phyloP scores from a whole-genome alignment of 2,113 vertebrate genomes.

The Macaca mulatta region DNA sequence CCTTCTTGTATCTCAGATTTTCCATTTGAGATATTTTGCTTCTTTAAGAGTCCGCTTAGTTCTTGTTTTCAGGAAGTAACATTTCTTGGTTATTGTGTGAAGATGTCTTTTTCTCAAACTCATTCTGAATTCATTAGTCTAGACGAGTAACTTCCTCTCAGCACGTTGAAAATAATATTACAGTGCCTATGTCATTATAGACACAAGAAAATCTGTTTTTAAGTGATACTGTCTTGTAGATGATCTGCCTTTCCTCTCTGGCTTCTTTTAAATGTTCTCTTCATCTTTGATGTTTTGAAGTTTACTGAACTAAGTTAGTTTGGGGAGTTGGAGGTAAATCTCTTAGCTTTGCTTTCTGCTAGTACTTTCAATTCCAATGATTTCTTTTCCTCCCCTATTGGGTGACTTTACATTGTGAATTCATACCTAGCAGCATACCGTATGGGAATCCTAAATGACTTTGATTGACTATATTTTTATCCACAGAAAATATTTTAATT shows the following conservation, averaged over 20 bases:
- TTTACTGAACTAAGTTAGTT: neutral
- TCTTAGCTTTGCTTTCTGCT: neutral
- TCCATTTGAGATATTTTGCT: neutral
- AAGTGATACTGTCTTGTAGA: neutral
- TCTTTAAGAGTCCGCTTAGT: neutral
- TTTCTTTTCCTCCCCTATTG: neutral
- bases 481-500: constrained; percentile 12
- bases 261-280: neutral
- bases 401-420: neutral
- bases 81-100: neutral
- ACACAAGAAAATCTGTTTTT: neutral
- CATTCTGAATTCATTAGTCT: neutral
- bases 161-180: neutral
- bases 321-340: neutral
- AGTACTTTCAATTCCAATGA: neutral
- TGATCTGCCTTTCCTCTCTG: neutral
- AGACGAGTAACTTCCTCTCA: neutral
- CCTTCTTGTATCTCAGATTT: neutral
- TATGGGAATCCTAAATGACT: neutral
- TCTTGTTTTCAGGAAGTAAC: neutral
- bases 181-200: neutral
- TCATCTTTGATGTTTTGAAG: neutral
- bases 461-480: neutral
- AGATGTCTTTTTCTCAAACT: neutral
- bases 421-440: neutral